Conservation (phyloP, 2,888 invertebrate genomes). For the Alitta virens region DNA sequence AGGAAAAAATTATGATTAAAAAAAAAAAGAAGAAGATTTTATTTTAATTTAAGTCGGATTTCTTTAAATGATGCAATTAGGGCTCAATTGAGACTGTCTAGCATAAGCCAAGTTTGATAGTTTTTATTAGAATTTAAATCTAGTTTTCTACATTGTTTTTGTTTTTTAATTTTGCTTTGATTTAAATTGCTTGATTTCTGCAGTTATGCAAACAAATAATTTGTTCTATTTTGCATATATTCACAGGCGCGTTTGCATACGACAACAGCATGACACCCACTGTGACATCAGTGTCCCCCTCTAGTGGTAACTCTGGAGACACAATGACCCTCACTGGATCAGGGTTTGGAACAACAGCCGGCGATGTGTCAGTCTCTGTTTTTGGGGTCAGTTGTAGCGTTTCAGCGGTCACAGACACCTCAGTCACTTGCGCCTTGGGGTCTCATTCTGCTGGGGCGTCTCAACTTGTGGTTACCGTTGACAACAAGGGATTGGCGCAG, state of each 20-base stretch:
- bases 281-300: conserved; percentile 36
- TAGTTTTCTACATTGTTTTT: too few species aligned
- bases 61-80: too few species aligned
- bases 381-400: neutral
- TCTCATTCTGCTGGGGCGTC: conserved; percentile 11
- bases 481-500: conserved; percentile 1
- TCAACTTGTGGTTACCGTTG: neutral
- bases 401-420: neutral
- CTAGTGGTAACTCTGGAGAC: conserved; percentile 24
- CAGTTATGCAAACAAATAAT: too few species aligned
- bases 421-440: conserved; percentile 2
- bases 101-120: too few species aligned
- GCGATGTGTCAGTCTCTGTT: conserved; percentile 27
- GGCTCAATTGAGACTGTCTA: too few species aligned
- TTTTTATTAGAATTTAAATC: too few species aligned
- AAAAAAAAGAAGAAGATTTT: too few species aligned
- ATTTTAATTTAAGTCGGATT: too few species aligned
- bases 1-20: too few species aligned
- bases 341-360: conserved; percentile 35
- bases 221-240: too few species aligned
- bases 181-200: too few species aligned
- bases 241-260: conserved; percentile 10
- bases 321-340: conserved; percentile 29
- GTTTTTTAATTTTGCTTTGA: too few species aligned
- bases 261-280: conserved; percentile 33